Percentiles rank a stretch among this genome's conserved stretches.
phyloP scores from a whole-genome alignment of 2,888 invertebrate genomes.

The Nephrotoma appendiculata region DNA sequence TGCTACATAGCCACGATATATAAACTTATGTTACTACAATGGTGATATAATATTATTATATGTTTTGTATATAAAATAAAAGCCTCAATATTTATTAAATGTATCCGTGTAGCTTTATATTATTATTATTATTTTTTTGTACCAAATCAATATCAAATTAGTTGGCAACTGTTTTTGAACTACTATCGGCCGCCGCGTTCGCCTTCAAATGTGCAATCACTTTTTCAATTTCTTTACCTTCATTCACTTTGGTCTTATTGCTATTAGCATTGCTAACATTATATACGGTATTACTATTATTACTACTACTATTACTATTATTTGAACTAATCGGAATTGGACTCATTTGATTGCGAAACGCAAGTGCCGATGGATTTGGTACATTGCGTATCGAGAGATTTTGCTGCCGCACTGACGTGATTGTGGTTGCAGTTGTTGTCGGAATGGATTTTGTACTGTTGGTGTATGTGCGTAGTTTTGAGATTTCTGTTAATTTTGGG shows the following conservation, averaged over 20 bases:
- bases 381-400: slow-evolving; percentile 48
- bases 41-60: not conserved
- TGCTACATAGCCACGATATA: not conserved
- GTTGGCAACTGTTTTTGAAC: not conserved
- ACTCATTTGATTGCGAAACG: slow-evolving; percentile 35
- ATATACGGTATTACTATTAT: not conserved
- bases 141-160: not conserved
- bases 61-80: not conserved
- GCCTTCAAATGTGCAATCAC: slow-evolving; percentile 30
- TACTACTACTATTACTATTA: not conserved
- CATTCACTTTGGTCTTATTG: slow-evolving; percentile 10
- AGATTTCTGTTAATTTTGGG: not conserved
- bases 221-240: slow-evolving; percentile 28
- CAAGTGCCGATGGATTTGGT: slow-evolving; percentile 45
- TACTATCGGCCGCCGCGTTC: slow-evolving; percentile 19
- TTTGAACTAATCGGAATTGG: not conserved
- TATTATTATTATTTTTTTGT: no score
- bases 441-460: not conserved
- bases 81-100: not conserved
- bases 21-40: not conserved
- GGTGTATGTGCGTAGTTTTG: not conserved
- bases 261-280: not conserved
- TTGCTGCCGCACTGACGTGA: slow-evolving; percentile 27
- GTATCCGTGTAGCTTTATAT: not conserved
- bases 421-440: not conserved